Conservation (phyloP, 2,888 invertebrate species). For the Drosophila peninsularis region DNA sequence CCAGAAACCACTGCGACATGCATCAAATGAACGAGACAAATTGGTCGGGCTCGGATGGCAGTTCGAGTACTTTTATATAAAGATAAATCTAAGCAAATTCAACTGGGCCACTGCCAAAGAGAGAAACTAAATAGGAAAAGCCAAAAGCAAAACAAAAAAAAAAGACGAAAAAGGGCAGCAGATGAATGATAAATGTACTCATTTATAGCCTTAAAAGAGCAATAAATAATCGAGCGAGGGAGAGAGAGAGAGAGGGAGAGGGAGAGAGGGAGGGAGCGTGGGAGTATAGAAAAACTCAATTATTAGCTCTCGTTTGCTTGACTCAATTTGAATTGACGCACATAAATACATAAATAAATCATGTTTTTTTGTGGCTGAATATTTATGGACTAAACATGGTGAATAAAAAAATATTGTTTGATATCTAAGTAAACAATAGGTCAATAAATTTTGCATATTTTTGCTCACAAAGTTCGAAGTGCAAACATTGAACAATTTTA, state of each 20-base stretch:
- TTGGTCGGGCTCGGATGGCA: conserved; percentile 42
- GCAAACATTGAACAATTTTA: background rate
- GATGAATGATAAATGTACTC: conserved; percentile 52
- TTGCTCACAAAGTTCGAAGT: background rate
- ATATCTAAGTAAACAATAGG: background rate
- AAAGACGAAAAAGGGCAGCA: conserved; percentile 11
- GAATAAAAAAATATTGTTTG: conserved; percentile 1
- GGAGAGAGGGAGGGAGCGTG: background rate
- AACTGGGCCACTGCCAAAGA: conserved; percentile 6
- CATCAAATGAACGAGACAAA: conserved; percentile 62
- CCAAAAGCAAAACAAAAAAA: background rate
- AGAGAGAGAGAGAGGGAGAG: conserved; percentile 8
- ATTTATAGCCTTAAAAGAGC: conserved; percentile 19
- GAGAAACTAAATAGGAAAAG: conserved; percentile 14
- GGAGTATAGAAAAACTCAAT: conserved; percentile 40
- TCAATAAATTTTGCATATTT: background rate
- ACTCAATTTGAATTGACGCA: conserved; percentile 36
- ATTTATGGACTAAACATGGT: conserved; percentile 14
- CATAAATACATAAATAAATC: conserved; percentile 45
- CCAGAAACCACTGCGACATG: conserved; percentile 41
- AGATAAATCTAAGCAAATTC: conserved; percentile 40
- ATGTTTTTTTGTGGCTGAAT: conserved; percentile 5
- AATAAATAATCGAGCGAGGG: conserved; percentile 46
- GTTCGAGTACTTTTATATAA: conserved; percentile 29
- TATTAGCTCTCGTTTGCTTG: conserved; percentile 34